These are phyloP conservation scores for Biston betularia DNA, from an alignment of 2,888 invertebrate species.

Conservation along the genomic window DNA sequence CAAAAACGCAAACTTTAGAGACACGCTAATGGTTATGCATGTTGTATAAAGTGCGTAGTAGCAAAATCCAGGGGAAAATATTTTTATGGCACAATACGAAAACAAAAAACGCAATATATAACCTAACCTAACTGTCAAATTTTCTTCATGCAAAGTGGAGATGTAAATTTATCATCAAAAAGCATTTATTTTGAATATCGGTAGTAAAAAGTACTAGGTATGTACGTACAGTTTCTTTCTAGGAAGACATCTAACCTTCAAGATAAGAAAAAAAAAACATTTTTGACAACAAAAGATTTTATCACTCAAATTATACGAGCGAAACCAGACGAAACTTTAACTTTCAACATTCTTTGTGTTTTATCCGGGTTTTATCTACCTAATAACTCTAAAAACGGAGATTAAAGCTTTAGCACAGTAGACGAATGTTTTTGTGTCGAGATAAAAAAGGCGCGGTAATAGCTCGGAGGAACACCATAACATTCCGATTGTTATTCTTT, in stretches of 20 bases:
- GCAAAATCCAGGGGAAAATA: background rate
- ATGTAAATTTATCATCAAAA: too few species aligned
- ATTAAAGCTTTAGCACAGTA: conserved; percentile 37
- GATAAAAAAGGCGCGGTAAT: conserved; percentile 43
- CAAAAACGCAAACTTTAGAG: too few species aligned
- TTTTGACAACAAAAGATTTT: conserved; percentile 40
- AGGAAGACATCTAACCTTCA: conserved; percentile 17
- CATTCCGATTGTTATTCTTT: conserved; percentile 58
- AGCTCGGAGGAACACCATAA: conserved; percentile 45
- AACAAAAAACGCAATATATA: too few species aligned
- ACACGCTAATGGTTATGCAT: too few species aligned
- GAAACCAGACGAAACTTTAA: conserved; percentile 25
- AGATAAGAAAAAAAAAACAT: conserved; percentile 18
- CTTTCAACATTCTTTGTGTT: conserved; percentile 41
- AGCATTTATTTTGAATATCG: too few species aligned
- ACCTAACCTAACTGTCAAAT: too few species aligned
- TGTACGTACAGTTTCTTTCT: conserved; percentile 3
- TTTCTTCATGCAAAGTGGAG: too few species aligned
- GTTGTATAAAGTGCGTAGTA: too few species aligned
- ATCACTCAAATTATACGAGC: conserved; percentile 27
- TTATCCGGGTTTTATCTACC: conserved; percentile 31
- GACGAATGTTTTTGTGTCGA: conserved; percentile 36
- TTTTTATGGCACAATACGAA: background rate
- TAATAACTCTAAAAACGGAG: conserved; percentile 40
- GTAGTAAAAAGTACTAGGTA: too few species aligned